Conservation (phyloP, 2,888 invertebrate genomes). For the Trichacis sp. region DNA sequence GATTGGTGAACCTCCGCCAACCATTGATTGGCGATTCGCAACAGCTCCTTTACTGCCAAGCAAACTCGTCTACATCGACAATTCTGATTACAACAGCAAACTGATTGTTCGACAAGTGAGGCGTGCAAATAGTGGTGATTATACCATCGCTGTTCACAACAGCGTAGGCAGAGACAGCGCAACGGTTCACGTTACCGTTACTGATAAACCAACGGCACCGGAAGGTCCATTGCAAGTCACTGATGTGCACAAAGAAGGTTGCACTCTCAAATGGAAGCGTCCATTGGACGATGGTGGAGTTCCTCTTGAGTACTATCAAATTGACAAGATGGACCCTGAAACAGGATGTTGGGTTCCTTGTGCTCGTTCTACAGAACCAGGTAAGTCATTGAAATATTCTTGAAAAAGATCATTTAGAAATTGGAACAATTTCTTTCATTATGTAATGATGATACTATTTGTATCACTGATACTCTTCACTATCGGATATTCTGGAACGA, state of each 20-base stretch:
- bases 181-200: conserved; percentile 83
- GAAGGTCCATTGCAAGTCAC: conserved; percentile 91
- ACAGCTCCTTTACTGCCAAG: conserved; percentile 79
- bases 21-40: conserved; percentile 91
- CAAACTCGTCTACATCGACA: conserved; percentile 85
- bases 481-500: too few species aligned
- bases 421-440: too few species aligned
- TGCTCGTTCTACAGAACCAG: conserved; percentile 84
- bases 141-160: conserved; percentile 87
- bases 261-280: conserved; percentile 94
- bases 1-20: conserved; percentile 95
- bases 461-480: too few species aligned
- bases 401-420: too few species aligned
- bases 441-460: too few species aligned
- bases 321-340: conserved; percentile 93
- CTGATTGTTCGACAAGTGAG: conserved; percentile 84
- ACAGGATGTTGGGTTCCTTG: conserved; percentile 92
- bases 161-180: conserved; percentile 89
- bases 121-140: conserved; percentile 88
- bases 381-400: too few species aligned
- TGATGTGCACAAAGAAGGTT: conserved; percentile 93
- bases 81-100: conserved; percentile 89
- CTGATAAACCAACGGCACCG: conserved; percentile 88
- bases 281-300: conserved; percentile 95
- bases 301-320: conserved; percentile 95